These are phyloP conservation scores for Pandemis cinnamomeana DNA, from an alignment of 2,888 invertebrate genomes.

Conservation along the genomic window DNA sequence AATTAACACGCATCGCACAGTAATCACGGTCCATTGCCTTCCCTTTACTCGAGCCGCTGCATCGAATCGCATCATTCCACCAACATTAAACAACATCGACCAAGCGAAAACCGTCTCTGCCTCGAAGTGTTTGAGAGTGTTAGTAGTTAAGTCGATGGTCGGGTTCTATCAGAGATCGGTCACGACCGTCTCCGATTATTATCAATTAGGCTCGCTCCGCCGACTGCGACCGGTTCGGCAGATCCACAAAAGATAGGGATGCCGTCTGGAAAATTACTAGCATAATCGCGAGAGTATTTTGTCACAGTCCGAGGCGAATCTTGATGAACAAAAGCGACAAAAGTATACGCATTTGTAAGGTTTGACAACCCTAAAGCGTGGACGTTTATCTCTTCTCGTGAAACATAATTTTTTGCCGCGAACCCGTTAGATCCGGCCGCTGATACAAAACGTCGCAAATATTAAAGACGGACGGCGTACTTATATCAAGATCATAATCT, in stretches of 20 bases:
- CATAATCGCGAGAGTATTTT: slow-evolving; percentile 39
- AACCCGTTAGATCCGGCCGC: slow-evolving; percentile 7
- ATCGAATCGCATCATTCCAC: slow-evolving; percentile 53
- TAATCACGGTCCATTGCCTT: slow-evolving; percentile 63
- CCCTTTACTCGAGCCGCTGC: slow-evolving; percentile 55
- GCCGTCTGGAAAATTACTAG: slow-evolving; percentile 33
- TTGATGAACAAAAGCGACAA: neutral
- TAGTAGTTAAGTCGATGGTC: slow-evolving; percentile 9
- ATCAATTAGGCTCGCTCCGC: slow-evolving; percentile 67
- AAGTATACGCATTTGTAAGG: neutral
- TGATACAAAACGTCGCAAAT: slow-evolving; percentile 16
- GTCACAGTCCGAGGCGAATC: slow-evolving; percentile 27
- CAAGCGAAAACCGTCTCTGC: slow-evolving; percentile 26
- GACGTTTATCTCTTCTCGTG: neutral
- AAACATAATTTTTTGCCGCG: slow-evolving; percentile 16
- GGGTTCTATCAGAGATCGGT: slow-evolving; percentile 51
- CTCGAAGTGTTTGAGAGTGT: neutral
- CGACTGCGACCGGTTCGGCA: slow-evolving; percentile 47
- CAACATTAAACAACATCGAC: slow-evolving; percentile 22
- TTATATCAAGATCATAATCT: neutral
- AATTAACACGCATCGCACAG: slow-evolving; percentile 59
- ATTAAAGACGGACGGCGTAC: neutral
- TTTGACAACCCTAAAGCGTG: slow-evolving; percentile 11
- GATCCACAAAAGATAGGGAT: slow-evolving; percentile 39
- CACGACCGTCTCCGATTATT: slow-evolving; percentile 64